phyloP scores from a whole-genome alignment of 2,888 invertebrate species.

The Elmis aenea region DNA sequence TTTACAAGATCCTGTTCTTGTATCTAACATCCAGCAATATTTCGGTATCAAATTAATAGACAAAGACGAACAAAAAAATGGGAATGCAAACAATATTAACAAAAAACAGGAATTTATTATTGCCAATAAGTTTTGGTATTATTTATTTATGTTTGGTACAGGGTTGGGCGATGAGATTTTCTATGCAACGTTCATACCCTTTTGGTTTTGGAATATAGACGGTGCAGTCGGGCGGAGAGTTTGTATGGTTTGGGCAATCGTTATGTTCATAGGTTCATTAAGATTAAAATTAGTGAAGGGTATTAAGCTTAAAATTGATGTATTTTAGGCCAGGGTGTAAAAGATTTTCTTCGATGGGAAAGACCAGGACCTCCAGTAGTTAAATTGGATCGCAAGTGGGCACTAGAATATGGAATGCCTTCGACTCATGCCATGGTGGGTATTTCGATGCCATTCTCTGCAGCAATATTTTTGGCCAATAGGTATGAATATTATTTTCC shows the following conservation, averaged over 20 bases:
- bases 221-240: slow-evolving; percentile 79
- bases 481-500: slow-evolving; percentile 68
- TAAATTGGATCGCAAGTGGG: slow-evolving; percentile 82
- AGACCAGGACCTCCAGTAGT: slow-evolving; percentile 81
- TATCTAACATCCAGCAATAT: slow-evolving; percentile 71
- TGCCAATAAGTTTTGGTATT: slow-evolving; percentile 76
- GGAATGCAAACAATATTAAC: too few species aligned
- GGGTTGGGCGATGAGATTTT: slow-evolving; percentile 87
- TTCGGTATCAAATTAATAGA: slow-evolving; percentile 59
- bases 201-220: slow-evolving; percentile 94
- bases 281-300: too few species aligned
- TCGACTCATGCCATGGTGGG: slow-evolving; percentile 93
- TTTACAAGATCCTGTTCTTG: slow-evolving; percentile 70
- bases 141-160: slow-evolving; percentile 78
- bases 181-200: slow-evolving; percentile 86
- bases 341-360: slow-evolving; percentile 84
- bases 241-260: slow-evolving; percentile 73
- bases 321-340: slow-evolving; percentile 72
- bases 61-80: slow-evolving; percentile 45
- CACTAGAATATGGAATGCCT: slow-evolving; percentile 90
- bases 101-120: slow-evolving; percentile 47
- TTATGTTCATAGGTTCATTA: slow-evolving; percentile 76
- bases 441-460: slow-evolving; percentile 80
- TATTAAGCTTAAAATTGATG: too few species aligned
- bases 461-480: slow-evolving; percentile 73